These are phyloP conservation scores for Danio rerio DNA, from an alignment of 2,113 vertebrate genomes.

Conservation along the genomic window DNA sequence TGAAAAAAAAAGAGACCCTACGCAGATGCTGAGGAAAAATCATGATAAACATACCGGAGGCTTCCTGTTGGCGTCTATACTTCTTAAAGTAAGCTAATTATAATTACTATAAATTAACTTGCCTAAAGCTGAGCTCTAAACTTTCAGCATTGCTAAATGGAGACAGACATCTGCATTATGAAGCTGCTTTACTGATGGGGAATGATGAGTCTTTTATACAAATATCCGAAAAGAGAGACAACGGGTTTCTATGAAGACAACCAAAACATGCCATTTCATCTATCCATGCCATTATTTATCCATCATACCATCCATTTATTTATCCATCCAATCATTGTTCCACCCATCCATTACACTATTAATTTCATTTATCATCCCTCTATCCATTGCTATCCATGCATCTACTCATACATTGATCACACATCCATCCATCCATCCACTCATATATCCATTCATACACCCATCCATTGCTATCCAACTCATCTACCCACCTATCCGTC, in stretches of 20 bases:
- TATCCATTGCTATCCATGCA: too few relatives aligned
- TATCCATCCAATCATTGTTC: too few relatives aligned
- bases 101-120: neutral
- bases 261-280: too few relatives aligned
- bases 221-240: neutral
- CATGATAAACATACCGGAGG: neutral
- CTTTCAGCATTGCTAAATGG: neutral
- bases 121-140: neutral
- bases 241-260: neutral
- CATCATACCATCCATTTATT: too few relatives aligned
- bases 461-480: too few relatives aligned
- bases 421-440: too few relatives aligned
- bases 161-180: neutral
- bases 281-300: too few relatives aligned
- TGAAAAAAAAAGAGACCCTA: conserved; percentile 34
- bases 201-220: neutral
- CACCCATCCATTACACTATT: too few relatives aligned
- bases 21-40: neutral
- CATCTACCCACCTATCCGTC: too few relatives aligned
- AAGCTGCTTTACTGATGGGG: neutral
- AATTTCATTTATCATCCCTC: too few relatives aligned
- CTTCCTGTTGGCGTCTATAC: neutral
- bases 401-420: too few relatives aligned
- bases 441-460: too few relatives aligned
- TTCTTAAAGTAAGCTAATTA: neutral